These are phyloP conservation scores for Laothoe populi DNA, from an alignment of 2,888 invertebrate species.

Conservation along the genomic window DNA sequence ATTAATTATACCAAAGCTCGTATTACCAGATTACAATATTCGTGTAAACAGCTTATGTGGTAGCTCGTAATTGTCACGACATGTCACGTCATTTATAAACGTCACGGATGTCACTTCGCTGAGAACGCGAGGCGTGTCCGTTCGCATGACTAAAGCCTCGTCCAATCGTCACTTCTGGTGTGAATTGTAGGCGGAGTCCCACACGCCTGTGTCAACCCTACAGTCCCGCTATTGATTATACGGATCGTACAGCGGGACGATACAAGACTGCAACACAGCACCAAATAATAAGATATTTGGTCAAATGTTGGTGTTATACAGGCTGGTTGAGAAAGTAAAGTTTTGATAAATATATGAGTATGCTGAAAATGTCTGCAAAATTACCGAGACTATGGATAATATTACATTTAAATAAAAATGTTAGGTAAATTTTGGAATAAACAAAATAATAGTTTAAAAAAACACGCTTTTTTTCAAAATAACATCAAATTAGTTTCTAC, in stretches of 20 bases:
- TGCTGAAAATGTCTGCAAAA: too few relatives aligned
- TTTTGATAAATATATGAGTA: too few relatives aligned
- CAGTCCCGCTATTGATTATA: constrained; percentile 54
- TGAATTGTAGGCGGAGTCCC: constrained; percentile 77
- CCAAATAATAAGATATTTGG: background rate
- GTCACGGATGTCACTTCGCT: constrained; percentile 24
- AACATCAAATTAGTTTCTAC: too few relatives aligned
- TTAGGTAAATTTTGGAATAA: too few relatives aligned
- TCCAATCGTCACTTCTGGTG: constrained; percentile 82
- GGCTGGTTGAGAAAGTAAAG: too few relatives aligned
- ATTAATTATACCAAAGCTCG: too few relatives aligned
- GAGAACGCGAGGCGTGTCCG: constrained; percentile 33
- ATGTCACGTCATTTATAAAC: background rate
- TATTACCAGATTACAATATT: too few relatives aligned
- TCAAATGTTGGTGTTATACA: background rate
- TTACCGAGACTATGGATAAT: too few relatives aligned
- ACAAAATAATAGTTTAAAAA: too few relatives aligned
- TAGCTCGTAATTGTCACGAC: background rate
- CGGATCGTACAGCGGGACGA: constrained; percentile 30
- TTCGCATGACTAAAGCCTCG: constrained; percentile 48
- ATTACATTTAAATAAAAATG: too few relatives aligned
- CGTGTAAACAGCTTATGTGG: too few relatives aligned
- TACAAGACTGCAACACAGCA: constrained; percentile 1
- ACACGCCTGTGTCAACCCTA: constrained; percentile 52
- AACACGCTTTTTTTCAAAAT: too few relatives aligned